Evolutionary conservation across 2,113 vertebrate genomes (phyloP).

Genomic region (Vidua macroura): DNA sequence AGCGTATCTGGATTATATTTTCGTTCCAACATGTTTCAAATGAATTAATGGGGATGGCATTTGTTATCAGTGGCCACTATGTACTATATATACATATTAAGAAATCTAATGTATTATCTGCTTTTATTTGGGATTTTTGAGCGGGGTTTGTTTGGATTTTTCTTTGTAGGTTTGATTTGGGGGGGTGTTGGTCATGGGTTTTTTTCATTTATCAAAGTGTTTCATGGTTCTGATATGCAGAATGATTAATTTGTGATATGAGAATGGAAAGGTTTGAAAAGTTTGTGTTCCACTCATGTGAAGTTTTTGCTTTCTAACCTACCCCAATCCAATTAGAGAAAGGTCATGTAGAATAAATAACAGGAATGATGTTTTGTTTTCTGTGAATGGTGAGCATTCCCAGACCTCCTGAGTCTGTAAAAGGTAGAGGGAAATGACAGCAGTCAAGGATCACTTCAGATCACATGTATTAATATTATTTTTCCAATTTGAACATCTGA

Average conservation of each 20-base stretch:
- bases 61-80: neutral
- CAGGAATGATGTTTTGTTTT: neutral
- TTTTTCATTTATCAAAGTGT: neutral
- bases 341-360: neutral
- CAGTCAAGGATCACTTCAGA: neutral
- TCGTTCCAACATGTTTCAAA: neutral
- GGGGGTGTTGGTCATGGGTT: rapidly evolving
- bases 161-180: neutral
- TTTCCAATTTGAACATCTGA: neutral
- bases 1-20: neutral
- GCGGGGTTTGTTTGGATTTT: rapidly evolving
- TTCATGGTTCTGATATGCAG: neutral
- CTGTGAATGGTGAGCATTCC: neutral
- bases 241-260: neutral
- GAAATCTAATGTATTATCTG: neutral
- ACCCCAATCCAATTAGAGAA: neutral
- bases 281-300: neutral
- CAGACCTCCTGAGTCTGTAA: neutral
- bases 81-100: neutral
- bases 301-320: neutral
- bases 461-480: neutral
- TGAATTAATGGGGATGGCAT: rapidly evolving
- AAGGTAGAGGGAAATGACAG: neutral
- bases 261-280: neutral
- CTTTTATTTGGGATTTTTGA: neutral